Conservation (phyloP, 2,888 invertebrate species). For the Metacarcinus magister region DNA sequence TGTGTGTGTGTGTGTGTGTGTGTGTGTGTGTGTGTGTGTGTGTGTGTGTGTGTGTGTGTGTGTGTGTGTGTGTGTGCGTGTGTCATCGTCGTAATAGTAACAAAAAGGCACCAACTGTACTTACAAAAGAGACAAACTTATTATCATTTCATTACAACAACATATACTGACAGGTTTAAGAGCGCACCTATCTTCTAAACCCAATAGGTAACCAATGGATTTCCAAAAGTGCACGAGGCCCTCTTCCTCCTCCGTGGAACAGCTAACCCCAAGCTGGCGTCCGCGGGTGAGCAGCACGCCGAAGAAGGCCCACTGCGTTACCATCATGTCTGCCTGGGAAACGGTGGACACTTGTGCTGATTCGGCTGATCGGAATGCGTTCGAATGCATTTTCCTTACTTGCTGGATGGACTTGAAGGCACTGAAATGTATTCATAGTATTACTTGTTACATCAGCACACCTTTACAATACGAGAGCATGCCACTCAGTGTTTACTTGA, state of each 20-base stretch:
- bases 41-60: slow-evolving; percentile 16
- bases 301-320: slow-evolving; percentile 87
- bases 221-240: slow-evolving; percentile 93
- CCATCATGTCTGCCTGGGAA: slow-evolving; percentile 86
- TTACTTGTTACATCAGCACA: neutral
- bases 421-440: slow-evolving; percentile 63
- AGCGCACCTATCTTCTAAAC: slow-evolving; percentile 88
- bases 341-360: slow-evolving; percentile 7
- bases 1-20: slow-evolving; percentile 9
- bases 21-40: slow-evolving; percentile 28
- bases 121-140: neutral
- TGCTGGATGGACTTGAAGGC: slow-evolving; percentile 77
- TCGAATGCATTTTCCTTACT: slow-evolving; percentile 70
- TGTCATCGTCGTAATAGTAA: neutral
- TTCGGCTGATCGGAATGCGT: slow-evolving; percentile 3
- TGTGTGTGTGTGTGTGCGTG: slow-evolving; percentile 34
- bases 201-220: slow-evolving; percentile 91
- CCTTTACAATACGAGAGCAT: neutral
- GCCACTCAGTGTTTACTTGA: neutral
- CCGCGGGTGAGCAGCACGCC: slow-evolving; percentile 86
- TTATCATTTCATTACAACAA: neutral
- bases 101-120: neutral
- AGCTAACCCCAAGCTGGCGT: slow-evolving; percentile 88
- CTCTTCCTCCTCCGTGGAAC: slow-evolving; percentile 88
- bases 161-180: neutral